Evolutionary conservation across 2,888 invertebrate genomes (phyloP), one percentile per base, ranked within the genome.

Genomic region (Acleris literana): DNA sequence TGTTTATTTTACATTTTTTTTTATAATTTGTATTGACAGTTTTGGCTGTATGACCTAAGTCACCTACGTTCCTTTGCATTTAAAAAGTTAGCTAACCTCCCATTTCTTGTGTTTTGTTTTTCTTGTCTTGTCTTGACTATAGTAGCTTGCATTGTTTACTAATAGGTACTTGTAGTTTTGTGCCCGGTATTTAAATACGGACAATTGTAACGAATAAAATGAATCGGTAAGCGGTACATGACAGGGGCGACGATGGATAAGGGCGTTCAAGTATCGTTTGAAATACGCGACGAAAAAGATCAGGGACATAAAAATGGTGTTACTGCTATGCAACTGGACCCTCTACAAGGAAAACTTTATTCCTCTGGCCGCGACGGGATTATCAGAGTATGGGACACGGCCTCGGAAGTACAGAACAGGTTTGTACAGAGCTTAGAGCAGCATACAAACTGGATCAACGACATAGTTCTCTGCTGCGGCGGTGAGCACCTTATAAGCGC

Each of bases 371-470:
- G 98, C 69, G 98, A 99, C 87, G 97, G 97, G 64, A 97, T 98
- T 74, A 97, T 99, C 72, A 93, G 98, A 83, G 97, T 95, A 80
- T 97, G 96, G 94, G 95, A 96, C 83, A 92, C 93, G 39, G 84
- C 84, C 46, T 97, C 44, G 16, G 16, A n/a, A 5, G 44, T 44
- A 13, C 44, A 44, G 44, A 13, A 44, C n/a, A 44, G 44, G 16
- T 44, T 13, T n/a, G 3, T 44, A 44, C 44, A n/a, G 2, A 44
- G 44, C 44, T n/a, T 44, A 6, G 98, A 99, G 85, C 98, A 98
- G 85, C 98, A 99, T 84, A 98, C 98, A 4, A 98, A 99, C 87
- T 98, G 98, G 98, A 97, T 98, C 59, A 98, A 98, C 87, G 98
- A 98, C 86, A 97, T 99, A 80, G 96, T 98, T 43, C 92, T 98